phyloP scores from a whole-genome alignment of 1,140 invertebrate species.

The Dreissena rostriformis region DNA sequence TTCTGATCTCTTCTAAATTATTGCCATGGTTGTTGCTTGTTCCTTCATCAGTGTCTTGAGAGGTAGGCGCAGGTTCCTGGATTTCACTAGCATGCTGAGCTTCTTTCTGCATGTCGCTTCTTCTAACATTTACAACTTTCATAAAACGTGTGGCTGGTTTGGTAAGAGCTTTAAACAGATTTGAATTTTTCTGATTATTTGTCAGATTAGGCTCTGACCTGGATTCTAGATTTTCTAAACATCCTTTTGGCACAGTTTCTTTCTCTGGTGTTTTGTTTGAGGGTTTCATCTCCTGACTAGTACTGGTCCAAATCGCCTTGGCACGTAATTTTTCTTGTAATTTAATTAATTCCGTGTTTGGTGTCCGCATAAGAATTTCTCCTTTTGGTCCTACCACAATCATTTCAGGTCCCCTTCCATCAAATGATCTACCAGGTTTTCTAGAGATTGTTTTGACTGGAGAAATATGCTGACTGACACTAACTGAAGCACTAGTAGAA shows the following conservation, averaged over 20 bases:
- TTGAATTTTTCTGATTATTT: neutral
- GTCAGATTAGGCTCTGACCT: neutral
- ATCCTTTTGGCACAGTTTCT: neutral
- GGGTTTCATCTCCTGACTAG: neutral
- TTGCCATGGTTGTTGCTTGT: no score
- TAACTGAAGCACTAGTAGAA: no score
- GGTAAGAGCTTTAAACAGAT: neutral
- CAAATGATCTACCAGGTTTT: no score
- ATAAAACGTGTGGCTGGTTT: neutral
- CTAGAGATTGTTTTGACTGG: no score
- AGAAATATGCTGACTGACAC: no score
- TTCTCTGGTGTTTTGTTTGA: neutral
- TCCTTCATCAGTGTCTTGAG: no score
- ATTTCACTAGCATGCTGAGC: no score
- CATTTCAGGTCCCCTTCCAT: neutral
- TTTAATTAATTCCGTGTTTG: constrained; percentile 1
- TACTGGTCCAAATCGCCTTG: neutral
- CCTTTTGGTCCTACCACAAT: neutral
- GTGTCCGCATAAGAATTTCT: neutral
- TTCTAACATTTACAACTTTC: no score
- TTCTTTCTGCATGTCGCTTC: no score
- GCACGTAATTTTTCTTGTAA: constrained; percentile 32
- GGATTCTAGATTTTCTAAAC: neutral
- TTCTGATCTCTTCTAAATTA: no score
- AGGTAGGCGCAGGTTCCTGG: no score